Conservation (phyloP, 92 coral and sea anemone species). For the Chrysogorgia sp. region DNA sequence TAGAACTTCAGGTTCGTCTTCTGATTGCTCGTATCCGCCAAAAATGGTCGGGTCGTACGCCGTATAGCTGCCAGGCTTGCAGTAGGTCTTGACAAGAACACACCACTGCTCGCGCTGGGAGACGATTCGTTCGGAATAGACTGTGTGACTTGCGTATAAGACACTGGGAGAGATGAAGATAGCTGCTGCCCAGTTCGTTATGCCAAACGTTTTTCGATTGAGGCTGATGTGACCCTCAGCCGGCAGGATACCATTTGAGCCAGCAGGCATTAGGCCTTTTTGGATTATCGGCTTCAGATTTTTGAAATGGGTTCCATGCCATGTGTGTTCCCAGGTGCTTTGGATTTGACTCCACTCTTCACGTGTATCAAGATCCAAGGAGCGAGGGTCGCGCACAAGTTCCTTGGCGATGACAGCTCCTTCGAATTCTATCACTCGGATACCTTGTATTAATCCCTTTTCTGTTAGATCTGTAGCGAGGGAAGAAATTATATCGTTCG, state of each 20-base stretch:
- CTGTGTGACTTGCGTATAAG: conserved; percentile 48
- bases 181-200: conserved; percentile 69
- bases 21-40: conserved; percentile 50
- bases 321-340: conserved; percentile 53
- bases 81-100: conserved; percentile 55
- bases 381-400: conserved; percentile 43
- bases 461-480: conserved; percentile 37
- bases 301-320: conserved; percentile 69
- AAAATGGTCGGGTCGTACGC: conserved; percentile 59
- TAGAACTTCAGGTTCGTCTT: conserved; percentile 62
- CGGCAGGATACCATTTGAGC: conserved; percentile 60
- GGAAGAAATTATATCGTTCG: conserved; percentile 43
- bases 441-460: conserved; percentile 28
- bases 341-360: conserved; percentile 39
- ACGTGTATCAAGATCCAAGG: conserved; percentile 51
- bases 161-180: conserved; percentile 70
- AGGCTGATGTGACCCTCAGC: conserved; percentile 36
- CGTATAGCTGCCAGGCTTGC: conserved; percentile 55
- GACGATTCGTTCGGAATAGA: conserved; percentile 56
- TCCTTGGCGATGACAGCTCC: conserved; percentile 61
- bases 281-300: conserved; percentile 55
- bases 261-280: conserved; percentile 62
- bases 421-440: conserved; percentile 21
- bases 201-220: conserved; percentile 44
- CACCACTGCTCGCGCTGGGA: conserved; percentile 59